Percentiles rank a stretch among this genome's conserved stretches.
Conservation (phyloP, 2,797 vertebrate species). For the Sphaeramia orbicularis region DNA sequence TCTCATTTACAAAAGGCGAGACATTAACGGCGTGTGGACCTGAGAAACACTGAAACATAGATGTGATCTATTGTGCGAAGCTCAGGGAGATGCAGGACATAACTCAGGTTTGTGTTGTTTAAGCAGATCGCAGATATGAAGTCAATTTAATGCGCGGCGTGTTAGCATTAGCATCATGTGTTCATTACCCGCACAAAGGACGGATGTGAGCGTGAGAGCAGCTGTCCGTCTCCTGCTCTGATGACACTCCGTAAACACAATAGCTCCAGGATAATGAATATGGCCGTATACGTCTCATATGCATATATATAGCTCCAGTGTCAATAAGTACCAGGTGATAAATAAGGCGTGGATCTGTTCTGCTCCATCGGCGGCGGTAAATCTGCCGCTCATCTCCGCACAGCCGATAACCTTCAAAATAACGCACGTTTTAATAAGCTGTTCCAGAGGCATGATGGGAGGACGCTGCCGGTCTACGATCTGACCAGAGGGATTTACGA, state of each 20-base stretch:
- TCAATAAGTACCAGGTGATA: slow-evolving; percentile 53
- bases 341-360: slow-evolving; percentile 59
- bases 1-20: slow-evolving; percentile 51
- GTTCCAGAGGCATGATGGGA: slow-evolving; percentile 51
- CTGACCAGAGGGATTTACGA: slow-evolving; percentile 61
- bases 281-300: slow-evolving; percentile 63
- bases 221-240: slow-evolving; percentile 52
- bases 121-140: slow-evolving; percentile 59
- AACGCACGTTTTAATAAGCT: slow-evolving; percentile 68
- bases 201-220: slow-evolving; percentile 48
- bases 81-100: slow-evolving; percentile 34
- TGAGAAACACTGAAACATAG: neutral
- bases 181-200: slow-evolving; percentile 70
- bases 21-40: slow-evolving; percentile 22
- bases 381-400: slow-evolving; percentile 57
- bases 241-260: slow-evolving; percentile 69
- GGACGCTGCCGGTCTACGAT: slow-evolving; percentile 34
- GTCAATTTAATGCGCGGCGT: slow-evolving; percentile 69
- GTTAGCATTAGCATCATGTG: slow-evolving; percentile 65
- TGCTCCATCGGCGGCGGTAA: slow-evolving; percentile 51
- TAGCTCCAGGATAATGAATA: slow-evolving; percentile 66
- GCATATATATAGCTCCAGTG: slow-evolving; percentile 61
- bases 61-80: slow-evolving; percentile 16
- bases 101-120: slow-evolving; percentile 65
- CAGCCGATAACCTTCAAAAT: slow-evolving; percentile 68